Base-by-base conservation (phyloP, 2,888 invertebrate genomes). In the Eilema griseolum region DNA sequence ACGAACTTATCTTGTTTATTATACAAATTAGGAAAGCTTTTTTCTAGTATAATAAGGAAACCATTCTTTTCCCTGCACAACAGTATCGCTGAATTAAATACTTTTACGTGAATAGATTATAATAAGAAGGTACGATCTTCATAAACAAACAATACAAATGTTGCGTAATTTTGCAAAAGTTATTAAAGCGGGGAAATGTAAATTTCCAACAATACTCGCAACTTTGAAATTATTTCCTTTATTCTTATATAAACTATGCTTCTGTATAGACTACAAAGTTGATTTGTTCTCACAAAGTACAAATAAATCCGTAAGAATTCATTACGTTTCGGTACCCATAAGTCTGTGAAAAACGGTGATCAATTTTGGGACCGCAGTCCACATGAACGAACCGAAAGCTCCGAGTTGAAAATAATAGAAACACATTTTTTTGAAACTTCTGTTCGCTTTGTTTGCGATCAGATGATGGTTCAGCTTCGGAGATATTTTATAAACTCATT, bases 381-480 rank as follows among this genome's bases (percentile, higher is more conserved):
- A 78, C 83, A 76, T 77, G 81, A 76, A 83, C 81, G 76, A 75
- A 83, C 77, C 83, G 28, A 82, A 82, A 85, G 82, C 77, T 85
- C 82, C 84, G 80, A 82, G 74, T 79, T 70, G 63, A 79, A 79
- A 78, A 83, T 85, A 85, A 85, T 83, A 85, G 81, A 83, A 80
- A 81, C 81, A 77, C 83, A 81, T 73, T 75, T 70, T 73, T 69
- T n/a, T 75, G 62, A 75, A 73, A 69, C n/a, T 69, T 67, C 67
- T 64, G 61, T 64, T 56, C 28, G 28, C 52, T 31, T 33, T 76
- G 72, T 79, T 79, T 79, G 61, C 71, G 57, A 66, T 69, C 61
- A 52, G 37, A 62, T 74, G 59, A 69, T 59, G 66, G 24, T 60
- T 69, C 41, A 41, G 16, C 33, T 66, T 62, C 20, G 11, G 60